Base-by-base conservation (phyloP, 2,113 vertebrate species). In the Albula glossodonta region DNA sequence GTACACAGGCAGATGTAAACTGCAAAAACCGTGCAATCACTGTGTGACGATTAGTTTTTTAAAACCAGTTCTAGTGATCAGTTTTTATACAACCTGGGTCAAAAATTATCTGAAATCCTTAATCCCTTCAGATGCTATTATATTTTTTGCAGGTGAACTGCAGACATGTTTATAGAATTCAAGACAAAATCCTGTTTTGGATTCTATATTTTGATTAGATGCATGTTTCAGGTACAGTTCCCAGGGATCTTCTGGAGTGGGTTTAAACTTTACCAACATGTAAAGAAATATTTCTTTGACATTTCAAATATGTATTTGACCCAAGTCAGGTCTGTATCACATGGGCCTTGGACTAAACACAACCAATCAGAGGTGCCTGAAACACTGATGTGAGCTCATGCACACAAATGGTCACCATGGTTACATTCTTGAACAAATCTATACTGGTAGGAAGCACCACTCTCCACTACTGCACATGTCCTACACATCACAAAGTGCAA, bases 401-500 rank as follows among this genome's bases (percentile, higher is more conserved):
- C 51, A 82, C 52, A 41, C 15, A 53, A 66, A 66, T 10, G 19
- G 60, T 66, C 17, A 9, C 60, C 60, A 56, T 49, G 48, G 51
- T 51, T 8, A 70, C 66, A 70, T 6, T 78, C 74, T 53, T 31
- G 2, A n/a, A 66, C 56, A 50, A 81, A 17, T 31, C 77, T 66
- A 5, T 48, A 19, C 53, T 66, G 53, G 60, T 52, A 78, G 80
- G 22, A 50, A 56, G 60, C 19, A 70, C 57, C 31, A 50, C 41
- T 80, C 15, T 11, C 6, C 41, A 48, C n/a, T 80, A 77, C 80
- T 74, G 60, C 49, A 86, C 88, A 83, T 51, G 31, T 80, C 86
- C 85, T 84, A 77, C 12, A 50, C 25, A 49, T n/a, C 49, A 83
- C 80, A 84, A 66, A 53, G 48, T 56, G 53, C 84, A 88, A 91